Conservation (phyloP, 1,140 invertebrate species). For the Polyergus mexicanus region DNA sequence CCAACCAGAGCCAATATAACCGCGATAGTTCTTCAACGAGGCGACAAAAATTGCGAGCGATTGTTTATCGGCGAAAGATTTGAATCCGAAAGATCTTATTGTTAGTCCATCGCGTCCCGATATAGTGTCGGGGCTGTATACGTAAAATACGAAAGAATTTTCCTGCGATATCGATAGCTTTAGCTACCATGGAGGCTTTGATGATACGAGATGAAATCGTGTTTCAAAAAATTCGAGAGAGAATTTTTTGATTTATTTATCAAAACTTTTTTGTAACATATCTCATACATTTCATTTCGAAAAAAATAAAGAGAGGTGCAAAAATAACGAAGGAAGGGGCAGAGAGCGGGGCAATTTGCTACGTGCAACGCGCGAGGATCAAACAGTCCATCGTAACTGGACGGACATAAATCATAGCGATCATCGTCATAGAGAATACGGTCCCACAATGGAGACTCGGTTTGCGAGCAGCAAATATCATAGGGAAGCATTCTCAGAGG, state of each 20-base stretch:
- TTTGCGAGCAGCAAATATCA: conserved; percentile 52
- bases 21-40: neutral
- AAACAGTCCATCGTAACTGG: neutral
- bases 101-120: neutral
- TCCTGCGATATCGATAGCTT: neutral
- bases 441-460: conserved; percentile 13
- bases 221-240: neutral
- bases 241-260: neutral
- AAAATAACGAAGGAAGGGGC: neutral
- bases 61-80: neutral
- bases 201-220: neutral
- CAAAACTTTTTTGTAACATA: neutral
- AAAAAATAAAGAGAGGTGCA: neutral
- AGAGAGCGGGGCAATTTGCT: neutral
- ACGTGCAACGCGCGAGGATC: neutral
- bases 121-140: neutral
- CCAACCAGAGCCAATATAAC: conserved; percentile 7
- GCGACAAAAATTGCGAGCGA: conserved; percentile 4
- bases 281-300: neutral
- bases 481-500: conserved; percentile 23
- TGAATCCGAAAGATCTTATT: conserved; percentile 33
- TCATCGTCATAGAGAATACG: conserved; percentile 10
- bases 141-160: neutral
- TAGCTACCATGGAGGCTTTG: neutral
- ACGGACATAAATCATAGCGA: conserved; percentile 6